phyloP scores from a whole-genome alignment of 2,113 vertebrate genomes.

The Aspiorhynchus laticeps region DNA sequence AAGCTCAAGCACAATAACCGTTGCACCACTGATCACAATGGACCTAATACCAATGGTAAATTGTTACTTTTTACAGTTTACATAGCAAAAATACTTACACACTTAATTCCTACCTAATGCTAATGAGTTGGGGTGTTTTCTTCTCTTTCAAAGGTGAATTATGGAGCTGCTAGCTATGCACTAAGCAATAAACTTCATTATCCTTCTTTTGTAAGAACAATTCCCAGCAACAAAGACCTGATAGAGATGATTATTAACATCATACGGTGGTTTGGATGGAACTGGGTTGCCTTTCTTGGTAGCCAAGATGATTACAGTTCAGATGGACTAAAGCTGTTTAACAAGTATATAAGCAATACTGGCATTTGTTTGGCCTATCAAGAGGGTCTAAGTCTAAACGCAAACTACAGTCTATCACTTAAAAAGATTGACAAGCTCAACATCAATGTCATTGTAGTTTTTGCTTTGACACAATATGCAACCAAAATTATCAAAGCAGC shows the following conservation, averaged over 20 bases:
- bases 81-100: background rate
- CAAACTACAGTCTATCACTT: conserved; percentile 59
- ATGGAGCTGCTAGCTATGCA: conserved; percentile 67
- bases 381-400: conserved; percentile 42
- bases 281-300: conserved; percentile 81
- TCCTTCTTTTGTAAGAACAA: conserved; percentile 82
- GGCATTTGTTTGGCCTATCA: conserved; percentile 77
- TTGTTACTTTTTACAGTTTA: background rate
- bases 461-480: conserved; percentile 44
- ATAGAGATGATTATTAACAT: conserved; percentile 75
- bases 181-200: conserved; percentile 74
- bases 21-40: conserved; percentile 73
- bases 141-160: conserved; percentile 77
- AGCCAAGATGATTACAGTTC: conserved; percentile 70
- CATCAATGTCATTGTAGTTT: conserved; percentile 65
- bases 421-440: conserved; percentile 63
- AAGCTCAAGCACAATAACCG: conserved; percentile 60
- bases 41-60: conserved; percentile 81
- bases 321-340: conserved; percentile 64
- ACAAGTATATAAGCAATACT: conserved; percentile 43
- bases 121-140: background rate
- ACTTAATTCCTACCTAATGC: background rate
- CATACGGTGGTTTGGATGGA: conserved; percentile 78
- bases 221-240: conserved; percentile 74
- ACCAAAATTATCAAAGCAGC: conserved; percentile 71